A percentile compares a stretch with the other conserved stretches of the same genome.
Conservation (phyloP, 2,888 invertebrate species). For the Drosophila emarginata region DNA sequence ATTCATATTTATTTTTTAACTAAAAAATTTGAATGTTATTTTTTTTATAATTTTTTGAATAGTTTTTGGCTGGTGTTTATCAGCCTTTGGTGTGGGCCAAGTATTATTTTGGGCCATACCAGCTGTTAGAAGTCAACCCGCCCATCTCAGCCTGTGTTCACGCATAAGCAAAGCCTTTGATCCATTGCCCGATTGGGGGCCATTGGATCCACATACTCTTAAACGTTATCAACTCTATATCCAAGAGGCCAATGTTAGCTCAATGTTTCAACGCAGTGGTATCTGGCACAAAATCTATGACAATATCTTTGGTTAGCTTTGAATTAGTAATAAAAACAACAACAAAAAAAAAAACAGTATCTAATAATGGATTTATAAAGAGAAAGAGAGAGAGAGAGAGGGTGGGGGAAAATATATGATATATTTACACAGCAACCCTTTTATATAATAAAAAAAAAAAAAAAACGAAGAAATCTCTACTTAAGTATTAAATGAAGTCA, state of each 20-base stretch:
- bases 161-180: constrained; percentile 77
- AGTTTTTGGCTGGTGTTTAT: constrained; percentile 83
- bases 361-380: constrained; percentile 49
- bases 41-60: not conserved
- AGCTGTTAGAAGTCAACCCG: constrained; percentile 66
- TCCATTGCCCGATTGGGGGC: constrained; percentile 80
- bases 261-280: constrained; percentile 75
- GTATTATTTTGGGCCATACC: constrained; percentile 82
- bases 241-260: constrained; percentile 55
- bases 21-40: constrained; percentile 14
- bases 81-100: constrained; percentile 83
- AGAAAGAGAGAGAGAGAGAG: not conserved
- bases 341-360: too few species aligned
- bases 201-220: constrained; percentile 79
- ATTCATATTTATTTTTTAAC: not conserved
- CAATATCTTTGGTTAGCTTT: constrained; percentile 80
- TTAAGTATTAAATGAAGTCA: constrained; percentile 67
- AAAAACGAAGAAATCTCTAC: constrained; percentile 57
- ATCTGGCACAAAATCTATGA: constrained; percentile 80
- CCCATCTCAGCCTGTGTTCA: constrained; percentile 49
- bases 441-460: constrained; percentile 26
- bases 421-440: constrained; percentile 56
- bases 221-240: constrained; percentile 82
- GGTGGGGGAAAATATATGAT: not conserved
- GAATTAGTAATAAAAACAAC: constrained; percentile 57